Percentiles rank a stretch among this genome's conserved stretches.
phyloP scores from a whole-genome alignment of 2,888 invertebrate genomes.

The Clostera curtula region DNA sequence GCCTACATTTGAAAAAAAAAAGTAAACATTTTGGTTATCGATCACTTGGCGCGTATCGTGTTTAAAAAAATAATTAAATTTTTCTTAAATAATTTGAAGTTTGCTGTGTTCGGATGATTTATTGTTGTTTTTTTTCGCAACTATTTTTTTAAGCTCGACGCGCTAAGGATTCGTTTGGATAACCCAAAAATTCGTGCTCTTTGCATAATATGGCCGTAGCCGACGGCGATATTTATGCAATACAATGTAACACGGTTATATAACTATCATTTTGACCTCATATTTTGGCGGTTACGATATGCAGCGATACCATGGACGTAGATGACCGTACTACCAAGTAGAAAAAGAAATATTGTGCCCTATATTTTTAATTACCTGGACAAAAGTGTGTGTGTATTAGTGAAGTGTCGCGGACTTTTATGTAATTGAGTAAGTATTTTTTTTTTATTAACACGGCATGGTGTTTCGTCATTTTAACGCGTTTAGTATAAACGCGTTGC shows the following conservation, averaged over 20 bases:
- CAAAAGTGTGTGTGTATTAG: slow-evolving; percentile 16
- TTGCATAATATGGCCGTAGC: slow-evolving; percentile 35
- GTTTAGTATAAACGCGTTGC: background rate
- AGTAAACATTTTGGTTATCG: too few species aligned
- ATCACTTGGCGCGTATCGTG: too few species aligned
- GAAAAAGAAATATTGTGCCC: slow-evolving; percentile 17
- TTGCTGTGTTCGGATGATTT: too few species aligned
- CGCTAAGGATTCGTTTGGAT: slow-evolving; percentile 34
- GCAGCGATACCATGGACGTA: slow-evolving; percentile 45
- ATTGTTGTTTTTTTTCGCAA: slow-evolving; percentile 1
- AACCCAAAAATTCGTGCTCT: slow-evolving; percentile 35
- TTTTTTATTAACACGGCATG: slow-evolving; percentile 2
- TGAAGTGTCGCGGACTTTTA: slow-evolving; percentile 15
- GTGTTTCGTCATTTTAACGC: background rate
- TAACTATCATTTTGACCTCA: slow-evolving; percentile 61
- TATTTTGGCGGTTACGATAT: slow-evolving; percentile 61
- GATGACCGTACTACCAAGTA: slow-evolving; percentile 42
- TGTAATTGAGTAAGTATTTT: slow-evolving; percentile 14
- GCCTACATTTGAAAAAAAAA: too few species aligned
- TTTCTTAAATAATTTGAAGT: too few species aligned
- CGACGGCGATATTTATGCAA: slow-evolving; percentile 66
- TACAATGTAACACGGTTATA: slow-evolving; percentile 61
- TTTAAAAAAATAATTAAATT: too few species aligned
- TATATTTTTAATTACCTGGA: slow-evolving; percentile 7
- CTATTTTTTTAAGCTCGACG: slow-evolving; percentile 2